A percentile compares a stretch with the other conserved stretches of the same genome.
phyloP scores from a whole-genome alignment of 35 echinoderm and acorn worm genomes.

The Holothuria glaberrima region DNA sequence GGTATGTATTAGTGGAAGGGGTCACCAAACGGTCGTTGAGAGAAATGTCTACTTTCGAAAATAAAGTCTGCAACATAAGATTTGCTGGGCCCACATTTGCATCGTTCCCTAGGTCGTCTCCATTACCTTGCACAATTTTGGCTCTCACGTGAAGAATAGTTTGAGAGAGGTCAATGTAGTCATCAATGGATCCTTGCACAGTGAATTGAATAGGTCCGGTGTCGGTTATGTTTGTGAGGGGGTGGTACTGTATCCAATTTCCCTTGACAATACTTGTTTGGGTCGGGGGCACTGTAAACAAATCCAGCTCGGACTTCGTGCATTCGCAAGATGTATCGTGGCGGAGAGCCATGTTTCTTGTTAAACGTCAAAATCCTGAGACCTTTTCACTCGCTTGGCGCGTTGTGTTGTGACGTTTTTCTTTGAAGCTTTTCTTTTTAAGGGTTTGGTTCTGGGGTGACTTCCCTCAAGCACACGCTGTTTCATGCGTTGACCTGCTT shows the following conservation, averaged over 20 bases:
- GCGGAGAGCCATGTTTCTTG: slow-evolving; percentile 48
- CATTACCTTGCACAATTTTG: slow-evolving; percentile 51
- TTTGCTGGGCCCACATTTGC: slow-evolving; percentile 54
- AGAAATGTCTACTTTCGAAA: slow-evolving; percentile 60
- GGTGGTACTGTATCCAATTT: slow-evolving; percentile 72
- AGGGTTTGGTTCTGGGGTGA: not conserved
- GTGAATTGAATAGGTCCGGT: slow-evolving; percentile 66
- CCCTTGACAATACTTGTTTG: no score
- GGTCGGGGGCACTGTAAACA: slow-evolving; percentile 66
- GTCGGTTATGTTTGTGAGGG: slow-evolving; percentile 66
- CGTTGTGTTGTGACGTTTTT: slow-evolving; percentile 19
- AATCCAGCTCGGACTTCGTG: slow-evolving; percentile 61
- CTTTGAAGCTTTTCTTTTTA: not conserved
- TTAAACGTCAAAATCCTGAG: slow-evolving; percentile 7
- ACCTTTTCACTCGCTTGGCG: slow-evolving; percentile 22
- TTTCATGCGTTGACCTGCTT: slow-evolving; percentile 2
- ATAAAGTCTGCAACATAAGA: slow-evolving; percentile 56
- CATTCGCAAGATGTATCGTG: slow-evolving; percentile 62
- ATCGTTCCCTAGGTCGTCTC: not conserved
- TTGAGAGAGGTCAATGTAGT: slow-evolving; percentile 72
- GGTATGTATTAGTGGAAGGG: slow-evolving; percentile 62
- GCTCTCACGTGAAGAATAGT: slow-evolving; percentile 59
- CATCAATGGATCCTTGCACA: slow-evolving; percentile 57
- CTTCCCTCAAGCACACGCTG: not conserved
- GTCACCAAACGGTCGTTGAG: slow-evolving; percentile 67